Evolutionary conservation across 2,888 invertebrate genomes (phyloP).

Genomic region (Carabus problematicus): DNA sequence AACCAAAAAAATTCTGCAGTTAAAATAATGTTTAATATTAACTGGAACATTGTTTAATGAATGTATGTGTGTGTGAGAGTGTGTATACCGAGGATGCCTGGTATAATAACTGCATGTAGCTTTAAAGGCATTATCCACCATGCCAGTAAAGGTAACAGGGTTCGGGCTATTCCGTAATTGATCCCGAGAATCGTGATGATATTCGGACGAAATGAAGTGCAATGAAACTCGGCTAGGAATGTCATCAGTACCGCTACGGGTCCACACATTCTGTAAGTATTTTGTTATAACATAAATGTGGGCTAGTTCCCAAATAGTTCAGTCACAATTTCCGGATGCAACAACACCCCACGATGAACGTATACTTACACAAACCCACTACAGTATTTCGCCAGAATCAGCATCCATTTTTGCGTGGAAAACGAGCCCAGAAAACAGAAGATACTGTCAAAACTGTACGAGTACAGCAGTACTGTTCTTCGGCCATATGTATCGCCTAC

Average conservation of each 20-base stretch:
- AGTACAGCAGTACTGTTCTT: constrained; percentile 67
- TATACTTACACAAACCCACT: constrained; percentile 72
- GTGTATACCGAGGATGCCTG: constrained; percentile 50
- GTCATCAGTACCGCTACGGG: constrained; percentile 72
- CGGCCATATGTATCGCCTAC: constrained; percentile 72
- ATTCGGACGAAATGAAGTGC: constrained; percentile 64
- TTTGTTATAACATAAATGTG: constrained; percentile 1
- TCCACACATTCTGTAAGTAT: constrained; percentile 62
- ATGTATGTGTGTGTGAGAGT: too few species aligned
- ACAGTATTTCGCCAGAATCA: constrained; percentile 68
- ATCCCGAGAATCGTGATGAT: constrained; percentile 68
- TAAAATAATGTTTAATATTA: too few species aligned
- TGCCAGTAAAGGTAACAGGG: constrained; percentile 69
- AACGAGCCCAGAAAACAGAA: constrained; percentile 67
- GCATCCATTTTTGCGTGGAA: constrained; percentile 67
- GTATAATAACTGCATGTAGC: constrained; percentile 51
- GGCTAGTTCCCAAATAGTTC: too few species aligned
- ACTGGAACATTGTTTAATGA: too few species aligned
- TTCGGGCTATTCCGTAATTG: constrained; percentile 67
- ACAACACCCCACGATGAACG: neutral
- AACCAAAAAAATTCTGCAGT: neutral
- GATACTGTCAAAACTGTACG: constrained; percentile 66
- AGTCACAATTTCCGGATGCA: too few species aligned
- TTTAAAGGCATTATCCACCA: constrained; percentile 69
- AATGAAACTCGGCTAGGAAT: constrained; percentile 73